A percentile compares a stretch with the other conserved stretches of the same genome.
Conservation (phyloP, 2,888 invertebrate species). For the Physocephala rufipes region DNA sequence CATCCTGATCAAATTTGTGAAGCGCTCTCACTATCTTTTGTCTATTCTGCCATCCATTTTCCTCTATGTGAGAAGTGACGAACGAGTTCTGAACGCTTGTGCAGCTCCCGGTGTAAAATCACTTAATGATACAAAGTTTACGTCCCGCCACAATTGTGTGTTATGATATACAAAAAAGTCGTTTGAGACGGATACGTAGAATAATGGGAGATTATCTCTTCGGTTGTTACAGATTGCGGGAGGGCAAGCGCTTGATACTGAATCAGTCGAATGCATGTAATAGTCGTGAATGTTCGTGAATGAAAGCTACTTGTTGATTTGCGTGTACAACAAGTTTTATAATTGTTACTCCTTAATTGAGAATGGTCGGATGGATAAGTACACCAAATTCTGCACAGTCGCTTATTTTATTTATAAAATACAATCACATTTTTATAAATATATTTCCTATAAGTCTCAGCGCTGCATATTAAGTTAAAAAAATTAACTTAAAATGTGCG, state of each 20-base stretch:
- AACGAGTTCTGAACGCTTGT: slow-evolving; percentile 90
- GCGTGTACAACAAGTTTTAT: slow-evolving; percentile 93
- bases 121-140: slow-evolving; percentile 85
- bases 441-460: too few relatives aligned
- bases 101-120: slow-evolving; percentile 97
- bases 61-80: slow-evolving; percentile 79
- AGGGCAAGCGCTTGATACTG: slow-evolving; percentile 69
- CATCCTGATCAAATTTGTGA: too few relatives aligned
- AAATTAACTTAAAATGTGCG: too few relatives aligned
- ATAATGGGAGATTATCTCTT: slow-evolving; percentile 79
- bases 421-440: too few relatives aligned
- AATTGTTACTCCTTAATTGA: slow-evolving; percentile 82
- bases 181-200: too few relatives aligned
- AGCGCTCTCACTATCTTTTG: slow-evolving; percentile 82
- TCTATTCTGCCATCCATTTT: slow-evolving; percentile 90
- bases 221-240: slow-evolving; percentile 73
- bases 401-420: too few relatives aligned
- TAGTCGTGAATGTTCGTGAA: slow-evolving; percentile 70
- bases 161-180: slow-evolving; percentile 83
- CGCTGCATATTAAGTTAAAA: too few relatives aligned
- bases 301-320: slow-evolving; percentile 91
- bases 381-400: too few relatives aligned
- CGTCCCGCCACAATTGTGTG: slow-evolving; percentile 78
- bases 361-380: too few relatives aligned
- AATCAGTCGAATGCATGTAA: slow-evolving; percentile 72